Evolutionary conservation across 2,113 vertebrate genomes (phyloP).

Genomic region (Morone chrysops): DNA sequence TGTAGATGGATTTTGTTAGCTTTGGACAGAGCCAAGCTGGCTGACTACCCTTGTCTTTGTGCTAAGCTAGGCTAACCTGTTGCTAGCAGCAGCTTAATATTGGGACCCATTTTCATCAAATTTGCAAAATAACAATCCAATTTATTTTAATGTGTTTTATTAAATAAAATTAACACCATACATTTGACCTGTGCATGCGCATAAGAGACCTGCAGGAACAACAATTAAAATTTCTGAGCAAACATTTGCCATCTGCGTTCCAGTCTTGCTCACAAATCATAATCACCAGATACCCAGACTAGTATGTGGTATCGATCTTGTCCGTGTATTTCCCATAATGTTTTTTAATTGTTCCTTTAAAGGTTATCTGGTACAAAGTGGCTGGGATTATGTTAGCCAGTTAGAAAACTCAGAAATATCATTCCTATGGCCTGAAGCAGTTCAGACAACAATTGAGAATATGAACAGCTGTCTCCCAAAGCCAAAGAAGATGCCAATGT

Average conservation of each 20-base stretch:
- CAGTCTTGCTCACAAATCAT: neutral
- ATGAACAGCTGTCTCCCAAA: slow-evolving; percentile 28
- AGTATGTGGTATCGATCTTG: neutral
- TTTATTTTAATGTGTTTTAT: neutral
- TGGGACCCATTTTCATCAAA: slow-evolving; percentile 4
- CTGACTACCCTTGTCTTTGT: neutral
- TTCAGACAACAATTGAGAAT: slow-evolving; percentile 25
- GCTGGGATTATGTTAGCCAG: neutral
- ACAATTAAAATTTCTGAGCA: no score
- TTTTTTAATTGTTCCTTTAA: slow-evolving; percentile 2
- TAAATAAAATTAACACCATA: neutral
- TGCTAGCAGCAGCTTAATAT: neutral
- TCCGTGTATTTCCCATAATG: neutral
- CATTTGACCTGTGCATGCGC: neutral
- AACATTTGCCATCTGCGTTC: neutral
- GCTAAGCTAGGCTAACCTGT: neutral
- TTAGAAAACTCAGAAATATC: neutral
- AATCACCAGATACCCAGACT: neutral
- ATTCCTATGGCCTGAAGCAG: neutral
- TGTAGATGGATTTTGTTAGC: neutral
- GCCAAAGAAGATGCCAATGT: slow-evolving; percentile 10
- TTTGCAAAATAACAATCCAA: neutral
- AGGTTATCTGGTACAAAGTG: slow-evolving; percentile 16
- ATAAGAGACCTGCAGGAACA: neutral
- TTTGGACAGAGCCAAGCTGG: neutral